These are phyloP conservation scores for Eupithecia subumbrata DNA, from an alignment of 2,888 invertebrate species.

Conservation along the genomic window DNA sequence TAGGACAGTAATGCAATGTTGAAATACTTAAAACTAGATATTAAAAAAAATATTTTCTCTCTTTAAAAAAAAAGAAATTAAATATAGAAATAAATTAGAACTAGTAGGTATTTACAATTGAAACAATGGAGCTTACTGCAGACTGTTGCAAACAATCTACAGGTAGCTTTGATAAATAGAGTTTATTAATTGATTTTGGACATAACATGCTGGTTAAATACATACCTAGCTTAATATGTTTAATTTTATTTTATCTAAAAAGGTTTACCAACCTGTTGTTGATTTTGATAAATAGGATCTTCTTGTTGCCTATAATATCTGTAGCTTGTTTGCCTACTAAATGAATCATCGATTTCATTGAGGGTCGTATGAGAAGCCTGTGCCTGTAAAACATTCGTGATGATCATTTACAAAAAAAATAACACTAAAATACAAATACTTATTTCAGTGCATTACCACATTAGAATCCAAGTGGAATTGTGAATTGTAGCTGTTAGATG, in stretches of 20 bases:
- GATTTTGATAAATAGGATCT: constrained; percentile 80
- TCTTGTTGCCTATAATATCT: constrained; percentile 74
- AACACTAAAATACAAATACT: background rate
- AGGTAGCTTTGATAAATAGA: background rate
- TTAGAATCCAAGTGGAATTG: constrained; percentile 75
- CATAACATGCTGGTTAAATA: background rate
- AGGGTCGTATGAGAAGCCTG: constrained; percentile 78
- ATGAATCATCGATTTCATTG: constrained; percentile 79
- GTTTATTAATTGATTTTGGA: background rate
- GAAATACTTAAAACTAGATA: too few relatives aligned
- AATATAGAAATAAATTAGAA: too few relatives aligned
- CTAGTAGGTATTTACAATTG: too few relatives aligned
- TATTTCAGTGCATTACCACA: constrained; percentile 63
- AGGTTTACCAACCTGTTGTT: constrained; percentile 69
- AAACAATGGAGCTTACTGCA: too few relatives aligned
- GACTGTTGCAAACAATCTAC: too few relatives aligned
- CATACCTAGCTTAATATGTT: background rate
- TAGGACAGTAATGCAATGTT: too few relatives aligned
- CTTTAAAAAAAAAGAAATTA: too few relatives aligned
- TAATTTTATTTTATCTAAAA: background rate
- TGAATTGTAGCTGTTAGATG: constrained; percentile 73
- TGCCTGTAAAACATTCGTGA: constrained; percentile 1
- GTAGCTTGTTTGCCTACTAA: constrained; percentile 78
- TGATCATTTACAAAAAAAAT: background rate
- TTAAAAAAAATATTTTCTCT: too few relatives aligned